phyloP scores from a whole-genome alignment of 2,888 invertebrate species.

The Pseudococcus longispinus region DNA sequence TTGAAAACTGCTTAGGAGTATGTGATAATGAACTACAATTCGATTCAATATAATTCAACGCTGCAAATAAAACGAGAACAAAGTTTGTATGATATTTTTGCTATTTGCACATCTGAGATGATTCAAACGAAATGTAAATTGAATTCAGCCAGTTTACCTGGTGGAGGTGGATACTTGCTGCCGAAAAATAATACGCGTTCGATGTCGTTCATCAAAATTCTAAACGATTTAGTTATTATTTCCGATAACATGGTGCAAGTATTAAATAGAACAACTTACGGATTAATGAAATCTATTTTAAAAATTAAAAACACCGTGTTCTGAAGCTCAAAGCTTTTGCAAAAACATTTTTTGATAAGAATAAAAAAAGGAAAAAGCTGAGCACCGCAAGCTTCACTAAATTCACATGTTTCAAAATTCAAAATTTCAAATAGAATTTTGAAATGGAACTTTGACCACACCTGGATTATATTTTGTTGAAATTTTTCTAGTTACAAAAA shows the following conservation, averaged over 20 bases:
- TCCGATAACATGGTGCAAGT: background rate
- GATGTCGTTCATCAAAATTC: slow-evolving; percentile 63
- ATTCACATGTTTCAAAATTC: too few relatives aligned
- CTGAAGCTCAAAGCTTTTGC: background rate
- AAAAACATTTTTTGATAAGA: background rate
- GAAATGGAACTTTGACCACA: background rate
- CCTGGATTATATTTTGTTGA: background rate
- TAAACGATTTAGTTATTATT: slow-evolving; percentile 60
- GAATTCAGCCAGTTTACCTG: slow-evolving; percentile 63
- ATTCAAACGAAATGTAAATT: background rate
- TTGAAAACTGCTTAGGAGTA: slow-evolving; percentile 30
- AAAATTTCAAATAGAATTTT: background rate
- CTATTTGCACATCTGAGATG: background rate
- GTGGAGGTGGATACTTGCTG: slow-evolving; percentile 63
- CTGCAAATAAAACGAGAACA: background rate
- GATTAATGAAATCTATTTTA: background rate
- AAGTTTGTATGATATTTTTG: too few relatives aligned
- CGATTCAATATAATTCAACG: slow-evolving; percentile 30
- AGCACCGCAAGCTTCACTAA: background rate
- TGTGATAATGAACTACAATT: background rate
- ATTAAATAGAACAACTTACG: background rate
- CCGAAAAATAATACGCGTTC: slow-evolving; percentile 63
- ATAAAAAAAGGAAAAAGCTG: background rate
- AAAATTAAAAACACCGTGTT: background rate
- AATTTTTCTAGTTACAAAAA: background rate